Evolutionary conservation across 2,113 vertebrate species (phyloP), one percentile per base, ranked within the genome.

Genomic region (Ceyx cyanopectus): DNA sequence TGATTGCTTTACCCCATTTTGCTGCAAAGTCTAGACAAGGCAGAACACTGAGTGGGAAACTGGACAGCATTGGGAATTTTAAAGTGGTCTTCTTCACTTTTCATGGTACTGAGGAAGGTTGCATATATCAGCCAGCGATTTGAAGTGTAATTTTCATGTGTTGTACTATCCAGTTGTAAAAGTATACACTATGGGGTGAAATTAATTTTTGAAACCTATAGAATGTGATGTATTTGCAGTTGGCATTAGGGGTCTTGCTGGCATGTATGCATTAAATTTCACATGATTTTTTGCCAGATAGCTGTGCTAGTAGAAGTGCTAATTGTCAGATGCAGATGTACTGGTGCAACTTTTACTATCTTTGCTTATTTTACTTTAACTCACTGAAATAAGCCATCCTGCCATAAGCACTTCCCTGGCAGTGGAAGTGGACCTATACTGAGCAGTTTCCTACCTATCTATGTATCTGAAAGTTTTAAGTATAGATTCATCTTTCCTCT

Each of bases 1-100:
- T 78, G 62, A 93, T 87, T 60, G 62, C 82, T 85, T 73, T 95
- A n/a, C 60, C 63, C 54, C 15, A 16, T 93, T 95, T 95, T 92
- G 88, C 85, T 96, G 56, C 76, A 27, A 70, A 54, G 54, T n/a
- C 78, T 48, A 20, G 40, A 48, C 43, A 51, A 50, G 80, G 76
- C 68, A 91, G 69, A 73, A 82, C 43, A 53, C 40, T 17, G 82
- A 74, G 46, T 41, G n/a, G 48, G 86, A 70, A 88, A 17, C 69
- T 86, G 53, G 51, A 26, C 46, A 72, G 57, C 24, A 54, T 34
- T 54, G 27, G 23, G 58, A 41, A 40, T 95, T 91, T 93, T 74
- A 65, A 74, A 91, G 75, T 63, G 91, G 63, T 91, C 67, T 50
- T 81, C 48, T 76, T 76, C 21, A 23, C 41, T 93, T 48, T 79